Conservation (phyloP, 1,140 invertebrate genomes). For the Pteromalus puparum region DNA sequence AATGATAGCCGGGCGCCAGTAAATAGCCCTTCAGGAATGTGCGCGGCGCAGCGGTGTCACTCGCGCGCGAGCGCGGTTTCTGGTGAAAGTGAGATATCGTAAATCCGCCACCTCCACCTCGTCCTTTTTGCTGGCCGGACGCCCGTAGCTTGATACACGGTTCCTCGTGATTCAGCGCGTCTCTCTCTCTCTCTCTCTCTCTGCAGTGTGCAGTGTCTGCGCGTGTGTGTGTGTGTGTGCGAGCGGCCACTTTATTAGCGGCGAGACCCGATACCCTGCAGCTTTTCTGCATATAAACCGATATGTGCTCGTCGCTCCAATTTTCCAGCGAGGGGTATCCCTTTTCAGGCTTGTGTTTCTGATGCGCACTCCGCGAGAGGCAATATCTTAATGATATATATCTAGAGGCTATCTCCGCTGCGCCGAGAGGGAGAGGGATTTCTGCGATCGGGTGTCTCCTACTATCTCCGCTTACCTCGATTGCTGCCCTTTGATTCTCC, state of each 20-base stretch:
- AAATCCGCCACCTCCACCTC: conserved; percentile 32
- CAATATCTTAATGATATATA: conserved; percentile 37
- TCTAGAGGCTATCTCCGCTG: background rate
- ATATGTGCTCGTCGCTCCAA: background rate
- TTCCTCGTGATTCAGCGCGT: conserved; percentile 13
- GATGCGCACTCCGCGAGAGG: background rate
- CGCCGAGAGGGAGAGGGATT: too few species aligned
- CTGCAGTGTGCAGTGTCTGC: too few species aligned
- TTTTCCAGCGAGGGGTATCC: conserved; percentile 5
- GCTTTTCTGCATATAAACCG: background rate
- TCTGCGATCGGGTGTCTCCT: background rate
- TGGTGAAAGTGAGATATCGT: conserved; percentile 46
- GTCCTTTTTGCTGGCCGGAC: background rate
- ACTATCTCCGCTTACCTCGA: background rate
- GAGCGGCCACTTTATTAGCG: conserved; percentile 39
- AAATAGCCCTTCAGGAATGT: conserved; percentile 19
- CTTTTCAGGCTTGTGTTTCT: conserved; percentile 18
- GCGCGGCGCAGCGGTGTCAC: conserved; percentile 35
- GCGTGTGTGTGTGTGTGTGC: background rate
- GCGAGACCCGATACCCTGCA: background rate
- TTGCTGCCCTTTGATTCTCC: background rate
- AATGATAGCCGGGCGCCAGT: conserved; percentile 47
- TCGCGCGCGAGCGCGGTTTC: conserved; percentile 13
- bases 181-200: too few species aligned
- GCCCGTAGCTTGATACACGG: conserved; percentile 34